Base-by-base conservation (phyloP, 2,888 invertebrate genomes). In the Cacoxenus indagator region DNA sequence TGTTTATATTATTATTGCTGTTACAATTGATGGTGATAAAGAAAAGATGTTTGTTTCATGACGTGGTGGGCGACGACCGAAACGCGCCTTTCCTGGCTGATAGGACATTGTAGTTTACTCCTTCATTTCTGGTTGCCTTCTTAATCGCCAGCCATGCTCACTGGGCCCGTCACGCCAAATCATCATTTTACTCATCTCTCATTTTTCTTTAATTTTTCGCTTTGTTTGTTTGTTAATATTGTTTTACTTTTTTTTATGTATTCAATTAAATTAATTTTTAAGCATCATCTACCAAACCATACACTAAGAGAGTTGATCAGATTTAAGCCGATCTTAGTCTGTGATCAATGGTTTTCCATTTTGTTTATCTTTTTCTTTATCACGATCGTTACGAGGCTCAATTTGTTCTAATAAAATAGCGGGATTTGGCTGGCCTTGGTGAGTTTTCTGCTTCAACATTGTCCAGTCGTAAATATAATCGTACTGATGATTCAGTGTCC, bases 401-500 rank as follows among this genome's bases (percentile, higher is more conserved):
- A 86, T 75, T 75, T 86, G 86, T 71, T 85, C 86, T 75, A 87
- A 78, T 57, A 87, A 75, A 73, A 86, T 82, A 73, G 86, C 84
- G 71, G 85, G 81, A 75, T 86, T 85, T 70, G 86, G 84, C 72
- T 87, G 87, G 70, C 85, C 85, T 76, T 87, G 86, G 69, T 87
- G 87, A 71, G 87, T 85, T 81, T 97, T 97, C 89, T 99, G 98
- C 87, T 98, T 97, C 88, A 99, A 91, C 94, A 98, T 95, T 84
- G 98, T 99, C 99, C 99, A 99, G 91, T 99, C 99, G 90, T 99
- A 99, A 85, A 96, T 96, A 90, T 98, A 98, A 90, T 99, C 98
- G 90, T 98, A 98, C 90, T 98, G 97, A 90, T 99, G 98, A 91
- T 98, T 99, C 87, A 99, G 92, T 80, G 99, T 99, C 89, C 99